Conservation (phyloP, 1,140 invertebrate genomes). For the Bicyclus anynana region DNA sequence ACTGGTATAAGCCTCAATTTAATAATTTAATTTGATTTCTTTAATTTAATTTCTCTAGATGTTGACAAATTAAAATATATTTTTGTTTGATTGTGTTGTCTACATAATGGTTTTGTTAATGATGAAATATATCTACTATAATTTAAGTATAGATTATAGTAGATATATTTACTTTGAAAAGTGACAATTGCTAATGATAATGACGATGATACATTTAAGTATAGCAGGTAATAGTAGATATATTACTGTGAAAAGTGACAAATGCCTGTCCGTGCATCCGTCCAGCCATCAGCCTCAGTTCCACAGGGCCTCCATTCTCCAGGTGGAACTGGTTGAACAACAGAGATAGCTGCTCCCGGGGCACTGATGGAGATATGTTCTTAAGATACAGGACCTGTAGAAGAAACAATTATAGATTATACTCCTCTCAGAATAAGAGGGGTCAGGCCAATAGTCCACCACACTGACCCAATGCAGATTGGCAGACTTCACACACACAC, state of each 20-base stretch:
- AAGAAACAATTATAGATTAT: conserved; percentile 5
- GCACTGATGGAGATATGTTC: conserved; percentile 55
- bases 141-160: background rate
- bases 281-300: conserved; percentile 50
- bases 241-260: conserved; percentile 58
- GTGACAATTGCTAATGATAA: conserved; percentile 61
- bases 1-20: no score
- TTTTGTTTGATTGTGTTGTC: no score
- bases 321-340: conserved; percentile 63
- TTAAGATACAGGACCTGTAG: conserved; percentile 63
- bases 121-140: no score
- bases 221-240: background rate
- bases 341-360: conserved; percentile 45
- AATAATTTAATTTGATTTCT: no score
- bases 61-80: no score
- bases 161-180: conserved; percentile 49
- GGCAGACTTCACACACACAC: no score
- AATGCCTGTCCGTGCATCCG: conserved; percentile 64
- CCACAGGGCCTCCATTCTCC: conserved; percentile 58
- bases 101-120: no score
- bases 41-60: no score
- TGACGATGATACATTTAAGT: no score
- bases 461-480: no score
- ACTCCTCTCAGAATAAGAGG: no score
- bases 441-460: no score